These are phyloP conservation scores for Nothoprocta perdicaria DNA, from an alignment of 2,113 vertebrate species.

Conservation along the genomic window DNA sequence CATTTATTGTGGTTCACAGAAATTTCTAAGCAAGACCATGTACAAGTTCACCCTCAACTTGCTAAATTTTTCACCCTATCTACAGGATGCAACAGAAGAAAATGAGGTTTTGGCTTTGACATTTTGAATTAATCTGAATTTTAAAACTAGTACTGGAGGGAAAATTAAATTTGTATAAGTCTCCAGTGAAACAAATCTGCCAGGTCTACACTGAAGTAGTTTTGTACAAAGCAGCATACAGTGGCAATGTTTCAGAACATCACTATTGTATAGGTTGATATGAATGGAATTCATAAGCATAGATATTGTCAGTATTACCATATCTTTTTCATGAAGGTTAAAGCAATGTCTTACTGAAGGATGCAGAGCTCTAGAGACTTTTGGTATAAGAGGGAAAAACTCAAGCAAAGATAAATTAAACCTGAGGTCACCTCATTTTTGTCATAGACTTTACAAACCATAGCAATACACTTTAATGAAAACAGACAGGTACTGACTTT, in stretches of 20 bases:
- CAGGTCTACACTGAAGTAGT: background rate
- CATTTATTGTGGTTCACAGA: background rate
- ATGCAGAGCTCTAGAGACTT: background rate
- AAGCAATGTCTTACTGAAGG: background rate
- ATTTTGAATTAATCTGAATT: background rate
- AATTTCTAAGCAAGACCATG: background rate
- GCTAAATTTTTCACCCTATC: background rate
- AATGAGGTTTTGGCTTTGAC: accelerated
- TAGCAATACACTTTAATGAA: background rate
- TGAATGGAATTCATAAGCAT: background rate
- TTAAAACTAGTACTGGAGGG: background rate
- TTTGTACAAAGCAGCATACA: background rate
- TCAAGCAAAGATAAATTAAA: background rate
- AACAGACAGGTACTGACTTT: background rate
- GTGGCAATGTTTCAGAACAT: background rate
- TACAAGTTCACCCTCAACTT: accelerated
- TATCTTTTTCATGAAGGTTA: slow-evolving; percentile 4
- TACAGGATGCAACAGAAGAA: background rate
- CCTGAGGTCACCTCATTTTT: background rate
- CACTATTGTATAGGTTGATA: background rate
- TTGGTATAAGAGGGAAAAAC: background rate
- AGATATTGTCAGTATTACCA: background rate
- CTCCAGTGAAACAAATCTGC: background rate
- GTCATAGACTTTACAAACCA: background rate
- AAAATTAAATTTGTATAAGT: background rate